Evolutionary conservation across 1,140 invertebrate species (phyloP).

Genomic region (Monomorium pharaonis): DNA sequence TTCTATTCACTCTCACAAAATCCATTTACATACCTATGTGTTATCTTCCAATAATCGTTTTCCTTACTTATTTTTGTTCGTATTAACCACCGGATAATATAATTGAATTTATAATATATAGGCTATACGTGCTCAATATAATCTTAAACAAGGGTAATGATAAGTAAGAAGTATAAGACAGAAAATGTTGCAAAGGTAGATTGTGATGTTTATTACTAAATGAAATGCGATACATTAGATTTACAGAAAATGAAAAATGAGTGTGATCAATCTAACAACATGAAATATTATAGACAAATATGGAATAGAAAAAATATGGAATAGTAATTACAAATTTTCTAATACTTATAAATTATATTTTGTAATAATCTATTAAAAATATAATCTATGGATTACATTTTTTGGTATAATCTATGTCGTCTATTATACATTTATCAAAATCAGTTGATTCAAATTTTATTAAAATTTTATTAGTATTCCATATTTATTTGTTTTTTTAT

Average conservation of each 20-base stretch:
- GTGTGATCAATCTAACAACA: slow-evolving; percentile 29
- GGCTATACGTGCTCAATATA: slow-evolving; percentile 52
- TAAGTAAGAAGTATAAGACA: slow-evolving; percentile 68
- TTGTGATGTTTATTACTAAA: slow-evolving; percentile 71
- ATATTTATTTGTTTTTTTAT: background rate
- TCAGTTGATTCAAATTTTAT: background rate
- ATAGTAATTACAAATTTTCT: slow-evolving; percentile 4
- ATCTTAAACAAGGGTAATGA: slow-evolving; percentile 68
- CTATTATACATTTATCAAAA: background rate
- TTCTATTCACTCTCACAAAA: slow-evolving; percentile 48
- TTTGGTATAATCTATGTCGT: no score
- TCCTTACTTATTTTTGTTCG: slow-evolving; percentile 66
- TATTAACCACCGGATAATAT: slow-evolving; percentile 63
- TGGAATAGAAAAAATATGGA: background rate
- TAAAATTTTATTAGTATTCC: slow-evolving; percentile 13
- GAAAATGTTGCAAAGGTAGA: slow-evolving; percentile 59
- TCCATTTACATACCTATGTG: slow-evolving; percentile 72
- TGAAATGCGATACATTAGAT: slow-evolving; percentile 68
- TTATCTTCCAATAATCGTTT: slow-evolving; percentile 75
- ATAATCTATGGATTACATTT: no score
- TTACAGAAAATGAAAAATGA: slow-evolving; percentile 68
- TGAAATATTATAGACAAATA: slow-evolving; percentile 56
- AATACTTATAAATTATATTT: background rate
- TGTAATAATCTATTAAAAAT: no score
- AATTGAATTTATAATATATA: slow-evolving; percentile 56